phyloP scores from a whole-genome alignment of 2,888 invertebrate species.

The Scaptomyza cyrtandrae region DNA sequence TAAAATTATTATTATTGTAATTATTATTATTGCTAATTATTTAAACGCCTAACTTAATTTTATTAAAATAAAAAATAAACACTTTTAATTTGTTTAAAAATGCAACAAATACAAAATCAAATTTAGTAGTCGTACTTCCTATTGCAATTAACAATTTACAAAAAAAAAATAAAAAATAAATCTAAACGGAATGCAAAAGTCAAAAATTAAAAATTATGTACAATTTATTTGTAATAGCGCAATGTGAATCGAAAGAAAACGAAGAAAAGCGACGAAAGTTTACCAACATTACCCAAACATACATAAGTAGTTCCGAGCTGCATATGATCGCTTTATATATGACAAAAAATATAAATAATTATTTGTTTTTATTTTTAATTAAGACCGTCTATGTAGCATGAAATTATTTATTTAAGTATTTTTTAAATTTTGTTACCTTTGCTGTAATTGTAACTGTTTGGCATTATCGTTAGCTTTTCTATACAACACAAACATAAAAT shows the following conservation, averaged over 20 bases:
- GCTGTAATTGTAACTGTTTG: slow-evolving; percentile 64
- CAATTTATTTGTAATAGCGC: slow-evolving; percentile 73
- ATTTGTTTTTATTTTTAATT: slow-evolving; percentile 49
- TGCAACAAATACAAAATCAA: slow-evolving; percentile 54
- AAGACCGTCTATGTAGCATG: slow-evolving; percentile 63
- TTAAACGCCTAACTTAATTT: slow-evolving; percentile 73
- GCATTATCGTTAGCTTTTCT: slow-evolving; percentile 64
- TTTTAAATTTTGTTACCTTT: slow-evolving; percentile 64
- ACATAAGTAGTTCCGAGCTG: slow-evolving; percentile 12
- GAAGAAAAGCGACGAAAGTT: slow-evolving; percentile 16
- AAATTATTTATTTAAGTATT: slow-evolving; percentile 73
- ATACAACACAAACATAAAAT: slow-evolving; percentile 40
- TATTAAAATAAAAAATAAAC: slow-evolving; percentile 44
- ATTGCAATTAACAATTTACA: slow-evolving; percentile 46
- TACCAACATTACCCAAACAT: slow-evolving; percentile 13
- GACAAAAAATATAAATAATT: slow-evolving; percentile 3
- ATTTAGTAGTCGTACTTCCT: slow-evolving; percentile 72
- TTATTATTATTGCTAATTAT: slow-evolving; percentile 74
- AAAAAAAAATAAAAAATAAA: slow-evolving; percentile 27
- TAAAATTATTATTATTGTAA: slow-evolving; percentile 29
- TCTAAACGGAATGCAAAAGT: slow-evolving; percentile 32
- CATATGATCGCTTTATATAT: slow-evolving; percentile 10
- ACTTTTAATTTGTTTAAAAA: slow-evolving; percentile 60
- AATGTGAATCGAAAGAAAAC: slow-evolving; percentile 50
- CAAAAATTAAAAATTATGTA: slow-evolving; percentile 53